phyloP scores from a whole-genome alignment of 1,140 invertebrate species.

The Dolichoris vasculosae region DNA sequence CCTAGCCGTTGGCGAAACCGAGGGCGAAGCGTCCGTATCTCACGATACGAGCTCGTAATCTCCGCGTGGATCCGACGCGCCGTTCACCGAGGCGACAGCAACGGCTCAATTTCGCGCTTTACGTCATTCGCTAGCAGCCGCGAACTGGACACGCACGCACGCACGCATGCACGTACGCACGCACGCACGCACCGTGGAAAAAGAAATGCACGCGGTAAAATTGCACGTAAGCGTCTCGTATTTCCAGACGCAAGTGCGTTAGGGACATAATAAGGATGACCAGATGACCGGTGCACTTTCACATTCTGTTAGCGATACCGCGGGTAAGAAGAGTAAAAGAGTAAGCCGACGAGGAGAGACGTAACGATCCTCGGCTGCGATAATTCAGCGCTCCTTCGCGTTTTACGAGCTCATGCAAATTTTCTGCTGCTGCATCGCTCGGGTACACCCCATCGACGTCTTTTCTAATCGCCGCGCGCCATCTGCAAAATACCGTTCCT shows the following conservation, averaged over 20 bases:
- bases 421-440: neutral
- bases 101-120: neutral
- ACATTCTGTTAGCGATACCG: slow-evolving; percentile 27
- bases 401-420: slow-evolving; percentile 22
- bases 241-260: neutral
- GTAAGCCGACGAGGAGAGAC: no score
- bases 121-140: neutral
- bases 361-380: slow-evolving; percentile 29
- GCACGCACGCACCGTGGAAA: neutral
- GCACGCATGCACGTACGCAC: neutral
- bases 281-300: slow-evolving; percentile 50
- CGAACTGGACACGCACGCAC: neutral
- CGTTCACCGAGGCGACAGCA: neutral
- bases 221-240: neutral
- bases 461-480: neutral
- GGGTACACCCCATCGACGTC: neutral
- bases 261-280: slow-evolving; percentile 41
- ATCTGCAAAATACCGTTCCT: neutral
- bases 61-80: neutral
- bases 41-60: neutral
- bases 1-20: neutral
- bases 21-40: neutral
- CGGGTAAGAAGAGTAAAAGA: neutral
- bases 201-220: neutral
- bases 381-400: neutral